phyloP scores from a whole-genome alignment of 1,140 invertebrate species.

The Dendroctonus valens region DNA sequence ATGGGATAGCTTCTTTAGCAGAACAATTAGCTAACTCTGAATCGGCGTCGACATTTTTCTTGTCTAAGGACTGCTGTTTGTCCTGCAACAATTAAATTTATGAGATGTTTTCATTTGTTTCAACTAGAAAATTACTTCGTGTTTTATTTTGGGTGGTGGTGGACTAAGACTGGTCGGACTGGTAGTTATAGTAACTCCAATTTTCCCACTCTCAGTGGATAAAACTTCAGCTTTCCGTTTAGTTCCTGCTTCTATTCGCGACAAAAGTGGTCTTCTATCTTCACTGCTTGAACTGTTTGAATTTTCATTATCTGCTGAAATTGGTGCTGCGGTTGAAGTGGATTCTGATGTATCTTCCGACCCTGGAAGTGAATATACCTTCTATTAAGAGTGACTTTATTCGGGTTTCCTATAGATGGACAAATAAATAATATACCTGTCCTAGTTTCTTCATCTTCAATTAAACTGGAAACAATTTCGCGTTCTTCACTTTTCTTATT shows the following conservation, averaged over 20 bases:
- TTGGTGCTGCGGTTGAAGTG: constrained; percentile 39
- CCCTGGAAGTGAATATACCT: constrained; percentile 9
- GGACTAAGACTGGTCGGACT: constrained; percentile 62
- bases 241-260: constrained; percentile 56
- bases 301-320: constrained; percentile 53
- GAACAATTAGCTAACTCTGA: neutral
- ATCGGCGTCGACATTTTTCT: constrained; percentile 36
- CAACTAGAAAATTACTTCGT: constrained; percentile 7
- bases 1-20: constrained; percentile 47
- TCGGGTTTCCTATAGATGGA: neutral
- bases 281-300: constrained; percentile 61
- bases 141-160: constrained; percentile 56
- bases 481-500: constrained; percentile 38
- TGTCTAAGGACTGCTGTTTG: constrained; percentile 45
- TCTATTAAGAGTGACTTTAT: no score
- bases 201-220: constrained; percentile 81
- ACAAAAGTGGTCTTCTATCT: constrained; percentile 53
- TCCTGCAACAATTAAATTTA: constrained; percentile 3
- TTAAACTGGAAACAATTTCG: constrained; percentile 47
- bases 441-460: constrained; percentile 56
- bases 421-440: constrained; percentile 28
- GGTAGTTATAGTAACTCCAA: constrained; percentile 81
- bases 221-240: constrained; percentile 83
- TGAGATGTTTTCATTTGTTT: neutral
- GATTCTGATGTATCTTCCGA: constrained; percentile 36